These are phyloP conservation scores for Euzetes globulus DNA, from an alignment of 2,888 invertebrate species.

Conservation along the genomic window DNA sequence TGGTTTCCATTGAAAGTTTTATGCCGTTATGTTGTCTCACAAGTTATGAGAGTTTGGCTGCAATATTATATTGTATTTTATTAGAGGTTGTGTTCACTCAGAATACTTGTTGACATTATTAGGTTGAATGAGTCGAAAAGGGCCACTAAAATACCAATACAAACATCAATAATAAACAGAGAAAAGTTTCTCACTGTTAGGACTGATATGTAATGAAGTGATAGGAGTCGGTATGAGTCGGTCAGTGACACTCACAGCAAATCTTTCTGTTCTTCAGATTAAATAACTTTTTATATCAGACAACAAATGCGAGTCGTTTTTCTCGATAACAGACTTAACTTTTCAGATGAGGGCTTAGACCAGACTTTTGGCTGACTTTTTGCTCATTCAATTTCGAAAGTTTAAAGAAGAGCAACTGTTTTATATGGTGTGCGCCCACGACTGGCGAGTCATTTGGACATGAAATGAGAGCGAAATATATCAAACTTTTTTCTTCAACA, in stretches of 20 bases:
- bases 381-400: neutral
- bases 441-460: slow-evolving; percentile 17
- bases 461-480: neutral
- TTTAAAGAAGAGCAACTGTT: neutral
- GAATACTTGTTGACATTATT: slow-evolving; percentile 18
- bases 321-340: slow-evolving; percentile 2
- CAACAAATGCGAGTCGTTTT: neutral
- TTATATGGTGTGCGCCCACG: slow-evolving; percentile 18
- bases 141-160: neutral
- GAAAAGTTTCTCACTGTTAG: neutral
- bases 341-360: neutral
- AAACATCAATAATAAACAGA: neutral
- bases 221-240: slow-evolving; percentile 3
- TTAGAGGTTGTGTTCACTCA: neutral
- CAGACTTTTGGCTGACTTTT: slow-evolving; percentile 4
- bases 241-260: neutral
- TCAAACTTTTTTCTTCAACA: neutral
- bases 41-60: neutral
- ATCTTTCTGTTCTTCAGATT: neutral
- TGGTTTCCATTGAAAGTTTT: slow-evolving; percentile 11
- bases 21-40: slow-evolving; percentile 19
- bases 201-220: slow-evolving; percentile 12
- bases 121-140: slow-evolving; percentile 11
- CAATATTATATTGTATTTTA: neutral
- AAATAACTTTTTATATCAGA: neutral